Conservation (phyloP, 2,113 vertebrate species). For the Calonectris borealis region DNA sequence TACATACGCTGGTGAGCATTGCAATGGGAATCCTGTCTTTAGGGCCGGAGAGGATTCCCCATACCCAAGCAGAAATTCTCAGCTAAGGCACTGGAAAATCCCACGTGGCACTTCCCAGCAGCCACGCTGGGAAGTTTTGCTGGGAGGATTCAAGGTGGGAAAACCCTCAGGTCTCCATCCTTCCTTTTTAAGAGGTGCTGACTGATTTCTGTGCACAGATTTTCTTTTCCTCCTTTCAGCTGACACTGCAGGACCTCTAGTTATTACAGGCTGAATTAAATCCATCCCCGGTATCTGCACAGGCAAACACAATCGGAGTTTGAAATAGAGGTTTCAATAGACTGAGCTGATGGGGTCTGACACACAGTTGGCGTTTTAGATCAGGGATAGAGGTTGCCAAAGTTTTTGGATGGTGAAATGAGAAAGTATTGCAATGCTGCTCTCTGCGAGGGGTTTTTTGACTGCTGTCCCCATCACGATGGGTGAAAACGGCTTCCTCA, state of each 20-base stretch:
- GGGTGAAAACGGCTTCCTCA: not conserved
- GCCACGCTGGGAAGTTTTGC: not conserved
- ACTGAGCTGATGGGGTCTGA: not conserved
- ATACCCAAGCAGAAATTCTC: not conserved
- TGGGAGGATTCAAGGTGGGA: not conserved
- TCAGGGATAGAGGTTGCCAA: not conserved
- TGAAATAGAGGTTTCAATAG: not conserved
- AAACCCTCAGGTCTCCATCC: not conserved
- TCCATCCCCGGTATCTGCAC: not conserved
- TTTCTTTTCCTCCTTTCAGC: not conserved
- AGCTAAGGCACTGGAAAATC: not conserved
- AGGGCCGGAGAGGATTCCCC: not conserved
- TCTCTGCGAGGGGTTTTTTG: not conserved
- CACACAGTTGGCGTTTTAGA: fast-evolving
- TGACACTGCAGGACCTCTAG: not conserved
- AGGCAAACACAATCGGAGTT: not conserved
- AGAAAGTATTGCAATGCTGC: not conserved
- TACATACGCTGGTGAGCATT: fast-evolving
- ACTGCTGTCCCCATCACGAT: fast-evolving
- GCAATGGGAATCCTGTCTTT: not conserved
- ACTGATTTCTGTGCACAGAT: not conserved
- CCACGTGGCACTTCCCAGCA: not conserved
- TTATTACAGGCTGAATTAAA: not conserved
- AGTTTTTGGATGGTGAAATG: not conserved
- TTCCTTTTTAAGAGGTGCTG: not conserved